phyloP scores from a whole-genome alignment of 2,888 invertebrate species.

The Loripinus fragilis region DNA sequence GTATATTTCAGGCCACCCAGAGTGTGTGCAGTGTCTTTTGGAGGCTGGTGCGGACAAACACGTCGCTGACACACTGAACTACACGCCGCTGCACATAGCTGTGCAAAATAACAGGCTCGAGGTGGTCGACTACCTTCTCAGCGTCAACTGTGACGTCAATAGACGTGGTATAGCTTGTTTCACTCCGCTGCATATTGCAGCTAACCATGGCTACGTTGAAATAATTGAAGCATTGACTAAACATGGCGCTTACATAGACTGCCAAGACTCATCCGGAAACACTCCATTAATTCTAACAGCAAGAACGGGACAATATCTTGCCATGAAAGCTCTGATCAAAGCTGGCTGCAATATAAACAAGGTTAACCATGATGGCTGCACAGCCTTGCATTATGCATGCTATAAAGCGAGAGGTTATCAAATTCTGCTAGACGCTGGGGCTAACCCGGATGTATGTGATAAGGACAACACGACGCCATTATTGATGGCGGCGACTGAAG shows the following conservation, averaged over 20 bases:
- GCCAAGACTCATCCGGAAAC: slow-evolving; percentile 68
- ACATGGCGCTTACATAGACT: slow-evolving; percentile 67
- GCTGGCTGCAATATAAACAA: slow-evolving; percentile 69
- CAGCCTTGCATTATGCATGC: slow-evolving; percentile 84
- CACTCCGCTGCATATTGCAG: slow-evolving; percentile 74
- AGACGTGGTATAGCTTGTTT: slow-evolving; percentile 39
- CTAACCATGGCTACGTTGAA: slow-evolving; percentile 64
- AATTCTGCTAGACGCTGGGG: slow-evolving; percentile 75
- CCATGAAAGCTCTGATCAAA: slow-evolving; percentile 60
- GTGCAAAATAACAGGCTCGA: slow-evolving; percentile 54
- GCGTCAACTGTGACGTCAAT: slow-evolving; percentile 59
- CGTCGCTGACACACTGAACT: slow-evolving; percentile 51
- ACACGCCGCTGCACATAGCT: slow-evolving; percentile 68
- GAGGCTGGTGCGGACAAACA: slow-evolving; percentile 62
- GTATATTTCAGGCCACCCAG: slow-evolving; percentile 49
- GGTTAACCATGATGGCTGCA: slow-evolving; percentile 83
- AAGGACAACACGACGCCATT: slow-evolving; percentile 77
- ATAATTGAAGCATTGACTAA: slow-evolving; percentile 67
- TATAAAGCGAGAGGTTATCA: slow-evolving; percentile 76
- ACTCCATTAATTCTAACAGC: slow-evolving; percentile 78
- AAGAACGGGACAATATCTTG: slow-evolving; percentile 63
- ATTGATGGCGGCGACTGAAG: slow-evolving; percentile 80
- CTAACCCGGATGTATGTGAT: slow-evolving; percentile 75
- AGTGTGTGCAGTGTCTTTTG: slow-evolving; percentile 67
- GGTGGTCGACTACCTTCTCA: slow-evolving; percentile 53